phyloP scores from a whole-genome alignment of 1,140 invertebrate species.

The Diabrotica undecimpunctata region DNA sequence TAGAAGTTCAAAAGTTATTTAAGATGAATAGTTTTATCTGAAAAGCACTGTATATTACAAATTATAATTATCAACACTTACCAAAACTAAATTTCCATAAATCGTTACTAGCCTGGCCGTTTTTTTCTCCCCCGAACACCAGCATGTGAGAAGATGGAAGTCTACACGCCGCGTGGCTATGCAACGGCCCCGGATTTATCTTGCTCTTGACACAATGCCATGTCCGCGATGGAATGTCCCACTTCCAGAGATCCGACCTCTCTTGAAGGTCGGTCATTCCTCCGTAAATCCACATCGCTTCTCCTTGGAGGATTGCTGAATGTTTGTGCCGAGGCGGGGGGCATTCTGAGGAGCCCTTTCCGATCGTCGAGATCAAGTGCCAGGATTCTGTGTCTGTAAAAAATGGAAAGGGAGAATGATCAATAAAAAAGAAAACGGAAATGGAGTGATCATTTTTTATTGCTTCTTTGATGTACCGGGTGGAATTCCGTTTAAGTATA shows the following conservation, averaged over 20 bases:
- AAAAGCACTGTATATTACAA: too few relatives aligned
- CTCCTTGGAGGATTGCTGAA: conserved; percentile 74
- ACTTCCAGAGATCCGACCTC: conserved; percentile 80
- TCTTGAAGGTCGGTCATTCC: conserved; percentile 84
- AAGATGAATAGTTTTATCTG: too few relatives aligned
- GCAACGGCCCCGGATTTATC: conserved; percentile 69
- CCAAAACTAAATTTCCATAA: conserved; percentile 86
- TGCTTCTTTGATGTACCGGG: too few relatives aligned
- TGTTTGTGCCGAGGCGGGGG: conserved; percentile 80
- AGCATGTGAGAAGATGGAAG: conserved; percentile 72
- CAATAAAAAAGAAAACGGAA: too few relatives aligned
- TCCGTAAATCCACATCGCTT: conserved; percentile 82
- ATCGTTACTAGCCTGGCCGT: conserved; percentile 70
- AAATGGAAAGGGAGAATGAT: neutral
- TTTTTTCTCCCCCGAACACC: conserved; percentile 77
- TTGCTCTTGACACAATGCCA: conserved; percentile 70
- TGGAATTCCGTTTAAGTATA: too few relatives aligned
- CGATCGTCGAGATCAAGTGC: conserved; percentile 56
- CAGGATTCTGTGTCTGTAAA: conserved; percentile 70
- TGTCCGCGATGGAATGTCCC: conserved; percentile 55
- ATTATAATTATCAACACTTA: too few relatives aligned
- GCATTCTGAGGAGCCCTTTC: conserved; percentile 47
- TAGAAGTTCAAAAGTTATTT: too few relatives aligned
- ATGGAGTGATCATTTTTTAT: too few relatives aligned
- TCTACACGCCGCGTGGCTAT: conserved; percentile 78